Evolutionary conservation across 2,113 vertebrate genomes (phyloP), one percentile per base, ranked within the genome.

Genomic region (Lepus americanus): DNA sequence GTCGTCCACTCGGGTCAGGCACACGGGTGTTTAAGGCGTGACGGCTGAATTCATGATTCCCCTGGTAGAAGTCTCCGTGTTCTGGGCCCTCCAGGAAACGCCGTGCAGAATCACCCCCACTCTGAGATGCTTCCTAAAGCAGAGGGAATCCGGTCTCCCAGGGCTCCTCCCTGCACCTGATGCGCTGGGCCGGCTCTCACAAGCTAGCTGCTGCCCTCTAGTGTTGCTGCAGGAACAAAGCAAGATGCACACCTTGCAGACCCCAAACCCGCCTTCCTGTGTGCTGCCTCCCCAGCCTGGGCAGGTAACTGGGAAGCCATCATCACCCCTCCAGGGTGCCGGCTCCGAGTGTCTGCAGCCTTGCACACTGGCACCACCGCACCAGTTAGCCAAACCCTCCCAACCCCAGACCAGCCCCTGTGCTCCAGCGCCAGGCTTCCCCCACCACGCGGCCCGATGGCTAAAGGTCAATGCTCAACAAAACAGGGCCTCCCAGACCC

Each of bases 201-300:
- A 51, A 79, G 79, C 94, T 76, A 25, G 63, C 89, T 89, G 23
- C 95, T 94, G 94, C 95, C 96, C 95, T 90, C 97, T 97, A 86
- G 96, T 63, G 97, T 82, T 72, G 1, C 0, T 19, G 3, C 0
- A 25, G 29, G 22, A 39, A 3, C n/a, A 64, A 53, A 94, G 63
- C 82, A 55, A 77, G 69, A 20, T 1, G 3, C 10, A 12, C 9
- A 29, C 16, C 6, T 77, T n/a, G 36, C 17, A 25, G 39, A 83
- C 0, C 53, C 10, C 33, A 67, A 80, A 86, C 1, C 16, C 39
- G 31, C 33, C 33, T 14, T 49, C 3, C 73, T 7, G 4, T 0
- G 3, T 19, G 55, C 9, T 3, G 11, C 36, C 59, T 87, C 85
- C 3, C 49, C 17, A 72, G 27, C n/a, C n/a, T 20, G 11, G 9